Percentiles rank a stretch among this genome's conserved stretches.
These are phyloP conservation scores for Pseudopleuronectes americanus DNA, from an alignment of 2,797 vertebrate species.

Conservation along the genomic window DNA sequence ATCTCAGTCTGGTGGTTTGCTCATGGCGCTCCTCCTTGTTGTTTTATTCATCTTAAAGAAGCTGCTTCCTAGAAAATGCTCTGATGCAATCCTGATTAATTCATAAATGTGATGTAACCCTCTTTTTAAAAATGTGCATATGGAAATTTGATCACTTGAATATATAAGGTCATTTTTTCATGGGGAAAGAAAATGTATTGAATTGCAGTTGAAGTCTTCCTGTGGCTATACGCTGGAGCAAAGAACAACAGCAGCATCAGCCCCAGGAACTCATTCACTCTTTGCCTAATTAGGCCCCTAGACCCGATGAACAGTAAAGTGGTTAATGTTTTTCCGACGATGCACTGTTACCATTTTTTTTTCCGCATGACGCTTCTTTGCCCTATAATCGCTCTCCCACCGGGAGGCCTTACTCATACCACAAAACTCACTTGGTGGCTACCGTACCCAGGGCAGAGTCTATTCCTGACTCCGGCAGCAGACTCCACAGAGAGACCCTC, in stretches of 20 bases:
- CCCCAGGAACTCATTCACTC: constrained; percentile 24
- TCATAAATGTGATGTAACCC: constrained; percentile 3
- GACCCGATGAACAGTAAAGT: constrained; percentile 27
- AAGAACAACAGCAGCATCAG: constrained; percentile 12
- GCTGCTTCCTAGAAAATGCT: background rate
- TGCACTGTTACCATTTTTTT: constrained; percentile 25
- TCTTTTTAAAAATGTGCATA: background rate
- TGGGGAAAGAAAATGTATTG: background rate
- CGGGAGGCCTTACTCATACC: constrained; percentile 47
- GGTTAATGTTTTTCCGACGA: constrained; percentile 37
- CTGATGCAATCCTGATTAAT: constrained; percentile 8
- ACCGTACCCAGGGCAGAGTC: constrained; percentile 55
- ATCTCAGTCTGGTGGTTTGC: constrained; percentile 13
- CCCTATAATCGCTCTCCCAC: constrained; percentile 50
- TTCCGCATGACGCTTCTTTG: constrained; percentile 36
- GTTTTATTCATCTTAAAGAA: constrained; percentile 23
- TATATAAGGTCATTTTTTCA: constrained; percentile 1
- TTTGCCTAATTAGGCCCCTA: constrained; percentile 22
- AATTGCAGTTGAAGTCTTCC: constrained; percentile 12
- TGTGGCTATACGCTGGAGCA: background rate
- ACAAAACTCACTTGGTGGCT: constrained; percentile 52
- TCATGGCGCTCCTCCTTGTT: background rate
- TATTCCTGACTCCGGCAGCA: constrained; percentile 63
- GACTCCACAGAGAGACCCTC: constrained; percentile 47
- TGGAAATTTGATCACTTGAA: background rate